Percentiles rank a stretch among this genome's conserved stretches.
Evolutionary conservation across 2,797 vertebrate genomes (phyloP).

Genomic region (Pangasius larnaudii): DNA sequence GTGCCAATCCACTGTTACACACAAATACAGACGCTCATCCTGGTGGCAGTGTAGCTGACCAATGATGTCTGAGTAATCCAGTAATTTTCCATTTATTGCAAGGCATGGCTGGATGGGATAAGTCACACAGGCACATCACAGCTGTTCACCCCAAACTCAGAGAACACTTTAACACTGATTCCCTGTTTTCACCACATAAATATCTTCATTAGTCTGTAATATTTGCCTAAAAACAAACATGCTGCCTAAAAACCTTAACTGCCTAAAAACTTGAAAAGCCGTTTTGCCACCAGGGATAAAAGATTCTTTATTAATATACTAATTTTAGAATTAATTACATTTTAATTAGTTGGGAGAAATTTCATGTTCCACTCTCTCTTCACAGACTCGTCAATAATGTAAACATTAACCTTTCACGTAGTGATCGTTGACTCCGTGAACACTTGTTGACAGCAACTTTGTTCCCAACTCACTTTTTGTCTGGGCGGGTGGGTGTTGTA

Average conservation of each 20-base stretch:
- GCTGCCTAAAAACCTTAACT: background rate
- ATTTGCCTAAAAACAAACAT: background rate
- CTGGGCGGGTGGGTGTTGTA: background rate
- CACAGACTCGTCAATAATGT: background rate
- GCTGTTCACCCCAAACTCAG: background rate
- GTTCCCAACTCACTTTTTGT: background rate
- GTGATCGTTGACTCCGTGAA: background rate
- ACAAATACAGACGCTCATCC: conserved; percentile 25
- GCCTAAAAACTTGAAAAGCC: background rate
- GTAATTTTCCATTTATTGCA: conserved; percentile 39
- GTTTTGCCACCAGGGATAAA: background rate
- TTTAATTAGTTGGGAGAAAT: background rate
- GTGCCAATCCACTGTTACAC: conserved; percentile 43
- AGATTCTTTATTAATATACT: background rate
- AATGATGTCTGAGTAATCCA: conserved; percentile 39
- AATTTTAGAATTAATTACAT: background rate
- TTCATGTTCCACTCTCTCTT: background rate
- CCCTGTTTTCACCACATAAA: background rate
- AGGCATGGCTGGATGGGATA: background rate
- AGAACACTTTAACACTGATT: background rate
- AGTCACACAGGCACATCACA: background rate
- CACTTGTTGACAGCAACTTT: conserved; percentile 35
- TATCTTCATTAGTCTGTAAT: background rate
- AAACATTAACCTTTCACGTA: conserved; percentile 31
- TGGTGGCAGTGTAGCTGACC: conserved; percentile 51